phyloP scores from a whole-genome alignment of 2,888 invertebrate species.

The Cantharis rustica region DNA sequence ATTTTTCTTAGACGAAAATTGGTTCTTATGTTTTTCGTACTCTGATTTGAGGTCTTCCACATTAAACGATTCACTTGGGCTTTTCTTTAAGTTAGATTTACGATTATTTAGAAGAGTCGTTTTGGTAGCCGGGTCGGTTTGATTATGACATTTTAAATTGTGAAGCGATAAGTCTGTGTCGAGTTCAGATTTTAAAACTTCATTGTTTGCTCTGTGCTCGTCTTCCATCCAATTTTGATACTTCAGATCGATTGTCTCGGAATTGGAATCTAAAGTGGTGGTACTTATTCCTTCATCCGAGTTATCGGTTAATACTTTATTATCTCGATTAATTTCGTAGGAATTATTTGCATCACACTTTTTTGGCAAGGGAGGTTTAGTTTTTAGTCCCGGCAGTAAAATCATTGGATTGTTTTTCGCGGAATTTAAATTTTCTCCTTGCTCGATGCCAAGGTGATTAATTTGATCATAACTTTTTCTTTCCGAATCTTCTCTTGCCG shows the following conservation, averaged over 20 bases:
- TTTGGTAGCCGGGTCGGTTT: neutral
- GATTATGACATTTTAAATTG: constrained; percentile 14
- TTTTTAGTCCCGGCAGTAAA: constrained; percentile 47
- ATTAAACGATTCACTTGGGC: neutral
- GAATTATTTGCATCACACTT: constrained; percentile 34
- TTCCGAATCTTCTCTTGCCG: neutral
- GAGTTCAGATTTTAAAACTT: constrained; percentile 9
- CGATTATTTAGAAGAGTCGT: neutral
- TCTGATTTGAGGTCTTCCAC: neutral
- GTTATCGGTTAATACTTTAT: neutral
- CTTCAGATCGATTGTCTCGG: constrained; percentile 17
- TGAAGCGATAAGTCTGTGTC: constrained; percentile 20
- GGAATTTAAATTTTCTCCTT: neutral
- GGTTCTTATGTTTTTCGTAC: constrained; percentile 12
- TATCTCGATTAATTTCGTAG: neutral
- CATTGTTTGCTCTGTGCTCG: constrained; percentile 23
- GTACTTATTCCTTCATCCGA: constrained; percentile 1
- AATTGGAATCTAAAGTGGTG: constrained; percentile 8
- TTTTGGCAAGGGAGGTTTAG: constrained; percentile 53
- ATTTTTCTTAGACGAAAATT: constrained; percentile 8
- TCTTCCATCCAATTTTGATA: constrained; percentile 37
- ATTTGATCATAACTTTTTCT: neutral
- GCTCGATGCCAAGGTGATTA: neutral
- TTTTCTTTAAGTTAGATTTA: neutral
- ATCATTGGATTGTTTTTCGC: constrained; percentile 16